Conservation (phyloP, 2,113 vertebrate species). For the Forbesichthys papilliferus region DNA sequence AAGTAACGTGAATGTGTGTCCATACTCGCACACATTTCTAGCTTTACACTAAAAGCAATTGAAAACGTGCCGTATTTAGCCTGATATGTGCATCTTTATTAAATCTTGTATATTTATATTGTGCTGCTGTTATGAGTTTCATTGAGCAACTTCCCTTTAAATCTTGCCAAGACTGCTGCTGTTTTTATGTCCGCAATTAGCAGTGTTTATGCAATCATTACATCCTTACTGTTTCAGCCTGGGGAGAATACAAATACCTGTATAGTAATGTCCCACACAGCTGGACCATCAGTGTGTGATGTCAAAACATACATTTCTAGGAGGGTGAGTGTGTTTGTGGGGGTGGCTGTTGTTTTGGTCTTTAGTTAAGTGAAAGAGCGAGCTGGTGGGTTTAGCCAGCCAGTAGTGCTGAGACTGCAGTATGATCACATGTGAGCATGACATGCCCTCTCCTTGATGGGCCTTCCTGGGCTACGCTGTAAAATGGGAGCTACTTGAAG, state of each 20-base stretch:
- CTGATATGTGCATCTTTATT: too few relatives aligned
- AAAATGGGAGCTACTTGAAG: neutral
- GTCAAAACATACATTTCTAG: neutral
- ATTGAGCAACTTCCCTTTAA: too few relatives aligned
- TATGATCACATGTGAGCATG: slow-evolving; percentile 54
- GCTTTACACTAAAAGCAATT: too few relatives aligned
- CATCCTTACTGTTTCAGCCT: neutral
- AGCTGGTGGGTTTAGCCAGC: slow-evolving; percentile 4
- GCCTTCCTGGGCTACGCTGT: neutral
- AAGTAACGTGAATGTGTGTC: too few relatives aligned
- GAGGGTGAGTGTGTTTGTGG: neutral
- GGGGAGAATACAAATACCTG: slow-evolving; percentile 37
- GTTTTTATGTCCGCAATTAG: neutral
- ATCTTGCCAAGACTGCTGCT: too few relatives aligned
- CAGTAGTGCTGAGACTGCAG: slow-evolving; percentile 67
- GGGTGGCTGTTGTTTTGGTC: slow-evolving; percentile 2
- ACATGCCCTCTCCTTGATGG: slow-evolving; percentile 35
- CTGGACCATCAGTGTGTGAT: slow-evolving; percentile 36
- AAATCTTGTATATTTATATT: too few relatives aligned
- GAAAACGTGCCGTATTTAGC: too few relatives aligned
- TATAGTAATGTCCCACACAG: slow-evolving; percentile 8
- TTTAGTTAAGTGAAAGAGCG: slow-evolving; percentile 26
- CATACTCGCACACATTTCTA: too few relatives aligned
- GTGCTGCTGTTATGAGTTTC: too few relatives aligned
- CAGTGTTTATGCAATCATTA: neutral